A percentile compares a stretch with the other conserved stretches of the same genome.
phyloP scores from a whole-genome alignment of 2,797 vertebrate species.

The Bucorvus abyssinicus region DNA sequence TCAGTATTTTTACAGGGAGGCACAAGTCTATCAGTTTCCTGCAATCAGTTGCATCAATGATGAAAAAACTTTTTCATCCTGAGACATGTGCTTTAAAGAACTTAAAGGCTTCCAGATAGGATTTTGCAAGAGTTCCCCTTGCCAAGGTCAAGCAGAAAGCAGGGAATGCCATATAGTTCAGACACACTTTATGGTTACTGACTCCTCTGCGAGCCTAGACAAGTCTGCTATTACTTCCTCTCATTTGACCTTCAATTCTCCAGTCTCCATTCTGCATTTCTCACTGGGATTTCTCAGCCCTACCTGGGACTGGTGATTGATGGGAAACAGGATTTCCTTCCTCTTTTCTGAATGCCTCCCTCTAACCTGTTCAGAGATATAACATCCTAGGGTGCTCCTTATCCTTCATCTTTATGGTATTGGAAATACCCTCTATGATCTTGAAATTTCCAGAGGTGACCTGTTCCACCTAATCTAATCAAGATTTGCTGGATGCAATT shows the following conservation, averaged over 20 bases:
- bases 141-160: neutral
- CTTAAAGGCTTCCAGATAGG: neutral
- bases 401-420: neutral
- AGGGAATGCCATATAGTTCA: neutral
- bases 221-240: neutral
- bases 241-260: neutral
- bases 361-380: neutral
- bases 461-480: neutral
- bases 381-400: neutral
- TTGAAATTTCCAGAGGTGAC: neutral
- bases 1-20: neutral
- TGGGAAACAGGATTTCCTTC: neutral
- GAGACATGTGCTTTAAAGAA: neutral
- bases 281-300: neutral
- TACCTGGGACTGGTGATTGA: neutral
- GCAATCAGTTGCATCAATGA: neutral
- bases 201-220: neutral
- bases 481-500: neutral
- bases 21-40: neutral
- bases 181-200: neutral
- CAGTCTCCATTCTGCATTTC: neutral
- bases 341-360: neutral
- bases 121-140: neutral
- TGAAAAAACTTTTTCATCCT: neutral
- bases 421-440: neutral